Evolutionary conservation across 23 tunicate species (phyloP), one percentile per base, ranked within the genome.

Genomic region (Clavelina lepadiformis): DNA sequence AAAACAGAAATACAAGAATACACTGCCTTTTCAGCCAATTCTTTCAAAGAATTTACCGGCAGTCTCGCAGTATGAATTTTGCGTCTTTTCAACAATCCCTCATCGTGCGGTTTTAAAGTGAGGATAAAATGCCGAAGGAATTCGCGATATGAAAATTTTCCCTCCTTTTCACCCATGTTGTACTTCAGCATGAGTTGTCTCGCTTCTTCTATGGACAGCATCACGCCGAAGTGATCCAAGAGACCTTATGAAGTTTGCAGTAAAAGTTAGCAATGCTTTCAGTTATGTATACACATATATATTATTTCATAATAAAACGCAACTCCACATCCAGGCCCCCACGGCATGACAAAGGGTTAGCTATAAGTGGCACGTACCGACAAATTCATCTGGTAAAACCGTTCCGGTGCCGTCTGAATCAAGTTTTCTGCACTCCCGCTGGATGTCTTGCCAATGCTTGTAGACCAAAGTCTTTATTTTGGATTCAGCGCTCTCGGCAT

Each of bases 341-440:
- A n/a, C n/a, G n/a, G n/a, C n/a, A n/a, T n/a, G n/a, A n/a, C n/a
- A n/a, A n/a, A n/a, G n/a, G n/a, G n/a, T n/a, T n/a, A n/a, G n/a
- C n/a, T n/a, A n/a, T n/a, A n/a, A n/a, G n/a, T n/a, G n/a, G 45
- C 54, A 34, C 85, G 32, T 50, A 86, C 95, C 95, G 25, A 86
- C 70, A 72, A 86, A 86, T 55, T 86, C 85, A 65, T 86, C 95
- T 15, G 95, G 73, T 23, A 83, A 66, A 15, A 86, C 66, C 5
- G 61, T 18, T 38, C 95, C 95, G 3, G 67, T 69, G 31, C 51
- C 52, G 19, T 62, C 79, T n/a, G 63, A 8, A 51, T 84, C 93
- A 57, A 86, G 37, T 25, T 71, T 78, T 31, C 59, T 61, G 77
- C 95, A 86, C 73, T 86, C 81, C 34, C 50, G 27, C 38, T 86